These are phyloP conservation scores for Formica aserva DNA, from an alignment of 2,888 invertebrate species.

Conservation along the genomic window DNA sequence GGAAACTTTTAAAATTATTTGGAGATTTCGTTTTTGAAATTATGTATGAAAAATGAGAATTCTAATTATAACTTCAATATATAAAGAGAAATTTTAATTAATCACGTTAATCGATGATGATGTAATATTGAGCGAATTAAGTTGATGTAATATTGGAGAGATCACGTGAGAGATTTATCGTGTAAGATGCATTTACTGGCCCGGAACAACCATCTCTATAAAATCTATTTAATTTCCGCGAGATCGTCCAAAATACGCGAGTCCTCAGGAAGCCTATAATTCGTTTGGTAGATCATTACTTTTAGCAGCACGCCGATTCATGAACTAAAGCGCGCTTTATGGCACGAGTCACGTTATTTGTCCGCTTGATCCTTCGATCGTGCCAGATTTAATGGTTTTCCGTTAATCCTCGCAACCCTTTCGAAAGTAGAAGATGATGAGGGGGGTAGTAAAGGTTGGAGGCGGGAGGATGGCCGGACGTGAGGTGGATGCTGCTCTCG, in stretches of 20 bases:
- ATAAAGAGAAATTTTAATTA: not conserved
- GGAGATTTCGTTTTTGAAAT: not conserved
- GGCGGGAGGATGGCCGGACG: slow-evolving; percentile 48
- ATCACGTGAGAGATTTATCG: not conserved
- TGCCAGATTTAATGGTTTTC: slow-evolving; percentile 77
- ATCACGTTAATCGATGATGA: not conserved
- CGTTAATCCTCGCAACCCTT: slow-evolving; percentile 69
- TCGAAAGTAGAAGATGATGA: slow-evolving; percentile 66
- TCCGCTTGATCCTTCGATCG: slow-evolving; percentile 70
- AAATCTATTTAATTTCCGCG: slow-evolving; percentile 13
- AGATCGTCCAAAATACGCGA: slow-evolving; percentile 9
- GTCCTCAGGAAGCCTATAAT: slow-evolving; percentile 13
- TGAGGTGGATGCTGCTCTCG: slow-evolving; percentile 60
- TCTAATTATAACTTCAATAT: not conserved
- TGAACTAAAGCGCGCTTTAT: slow-evolving; percentile 27
- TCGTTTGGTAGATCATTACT: slow-evolving; percentile 45
- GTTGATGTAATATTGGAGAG: not conserved
- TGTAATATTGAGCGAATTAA: not conserved
- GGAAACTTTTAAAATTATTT: not conserved
- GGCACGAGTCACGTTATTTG: slow-evolving; percentile 68
- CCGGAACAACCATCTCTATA: not conserved
- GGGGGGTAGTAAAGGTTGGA: slow-evolving; percentile 64
- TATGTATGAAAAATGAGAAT: not conserved
- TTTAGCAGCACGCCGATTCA: slow-evolving; percentile 34
- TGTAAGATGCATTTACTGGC: not conserved